Conservation (phyloP, 2,797 vertebrate genomes). For the Microtus obscurus region DNA sequence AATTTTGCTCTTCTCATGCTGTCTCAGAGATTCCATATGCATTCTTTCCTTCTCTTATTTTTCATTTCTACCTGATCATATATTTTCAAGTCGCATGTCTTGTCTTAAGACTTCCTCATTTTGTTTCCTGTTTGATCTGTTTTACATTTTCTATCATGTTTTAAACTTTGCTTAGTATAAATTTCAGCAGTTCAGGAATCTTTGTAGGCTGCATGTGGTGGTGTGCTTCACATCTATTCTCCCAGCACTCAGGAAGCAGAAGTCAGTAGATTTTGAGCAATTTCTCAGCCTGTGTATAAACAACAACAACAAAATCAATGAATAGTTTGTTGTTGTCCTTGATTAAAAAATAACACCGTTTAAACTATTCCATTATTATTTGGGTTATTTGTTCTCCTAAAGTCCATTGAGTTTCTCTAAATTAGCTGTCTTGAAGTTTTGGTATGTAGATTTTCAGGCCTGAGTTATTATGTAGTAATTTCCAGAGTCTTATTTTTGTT, state of each 20-base stretch:
- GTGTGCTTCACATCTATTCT: not conserved
- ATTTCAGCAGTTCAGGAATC: not conserved
- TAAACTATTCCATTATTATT: not conserved
- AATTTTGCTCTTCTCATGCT: not conserved
- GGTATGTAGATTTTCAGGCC: not conserved
- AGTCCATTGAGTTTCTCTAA: not conserved
- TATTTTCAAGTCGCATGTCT: not conserved
- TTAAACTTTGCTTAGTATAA: not conserved
- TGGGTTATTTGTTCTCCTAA: not conserved
- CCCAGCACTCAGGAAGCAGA: not conserved
- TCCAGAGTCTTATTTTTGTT: not conserved
- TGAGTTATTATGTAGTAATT: not conserved
- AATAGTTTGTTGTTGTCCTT: not conserved
- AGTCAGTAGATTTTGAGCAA: not conserved
- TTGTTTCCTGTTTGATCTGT: not conserved
- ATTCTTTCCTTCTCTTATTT: not conserved
- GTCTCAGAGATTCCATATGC: not conserved
- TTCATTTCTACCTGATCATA: not conserved
- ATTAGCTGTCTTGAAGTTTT: not conserved
- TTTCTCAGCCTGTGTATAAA: not conserved
- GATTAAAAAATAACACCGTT: not conserved
- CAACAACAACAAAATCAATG: not conserved
- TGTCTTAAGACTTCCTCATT: not conserved
- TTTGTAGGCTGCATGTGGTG: not conserved
- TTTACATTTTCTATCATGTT: not conserved